Percentiles rank a stretch among this genome's conserved stretches.
phyloP scores from a whole-genome alignment of 2,888 invertebrate genomes.

The Megalurothrips usitatus region DNA sequence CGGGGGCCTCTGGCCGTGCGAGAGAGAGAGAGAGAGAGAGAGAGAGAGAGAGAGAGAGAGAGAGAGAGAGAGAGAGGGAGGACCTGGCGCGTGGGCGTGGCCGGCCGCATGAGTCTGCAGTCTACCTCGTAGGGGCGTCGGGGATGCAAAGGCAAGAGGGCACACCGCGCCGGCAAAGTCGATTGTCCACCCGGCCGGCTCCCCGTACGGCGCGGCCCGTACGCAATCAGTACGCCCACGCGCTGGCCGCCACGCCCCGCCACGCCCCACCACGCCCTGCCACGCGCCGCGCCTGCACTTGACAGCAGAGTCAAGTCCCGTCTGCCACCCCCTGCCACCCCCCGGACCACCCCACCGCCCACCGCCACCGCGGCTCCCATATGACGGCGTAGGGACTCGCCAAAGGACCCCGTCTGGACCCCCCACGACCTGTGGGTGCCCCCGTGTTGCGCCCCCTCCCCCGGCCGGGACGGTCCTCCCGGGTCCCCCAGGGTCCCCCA shows the following conservation, averaged over 20 bases:
- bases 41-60: too few relatives aligned
- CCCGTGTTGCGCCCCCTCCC: not conserved
- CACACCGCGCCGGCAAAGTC: too few relatives aligned
- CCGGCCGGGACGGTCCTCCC: not conserved
- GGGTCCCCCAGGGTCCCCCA: not conserved
- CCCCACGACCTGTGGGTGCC: not conserved
- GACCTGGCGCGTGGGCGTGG: too few relatives aligned
- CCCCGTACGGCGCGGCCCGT: not conserved
- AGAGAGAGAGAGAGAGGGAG: too few relatives aligned
- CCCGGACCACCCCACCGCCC: not conserved
- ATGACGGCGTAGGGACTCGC: not conserved
- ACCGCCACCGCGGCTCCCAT: not conserved
- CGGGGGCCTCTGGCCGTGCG: too few relatives aligned
- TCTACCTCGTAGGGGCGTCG: too few relatives aligned
- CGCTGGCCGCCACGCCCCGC: not conserved
- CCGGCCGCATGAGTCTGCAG: too few relatives aligned
- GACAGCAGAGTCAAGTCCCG: not conserved
- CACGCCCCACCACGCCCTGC: conserved; percentile 7
- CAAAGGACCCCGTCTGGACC: not conserved
- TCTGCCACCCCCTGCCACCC: not conserved
- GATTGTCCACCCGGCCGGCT: too few relatives aligned
- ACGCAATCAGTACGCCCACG: not conserved
- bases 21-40: too few relatives aligned
- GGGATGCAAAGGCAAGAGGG: too few relatives aligned
- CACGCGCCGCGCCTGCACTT: conserved; percentile 16